phyloP scores from a whole-genome alignment of 2,797 vertebrate species.

The Pterois miles region DNA sequence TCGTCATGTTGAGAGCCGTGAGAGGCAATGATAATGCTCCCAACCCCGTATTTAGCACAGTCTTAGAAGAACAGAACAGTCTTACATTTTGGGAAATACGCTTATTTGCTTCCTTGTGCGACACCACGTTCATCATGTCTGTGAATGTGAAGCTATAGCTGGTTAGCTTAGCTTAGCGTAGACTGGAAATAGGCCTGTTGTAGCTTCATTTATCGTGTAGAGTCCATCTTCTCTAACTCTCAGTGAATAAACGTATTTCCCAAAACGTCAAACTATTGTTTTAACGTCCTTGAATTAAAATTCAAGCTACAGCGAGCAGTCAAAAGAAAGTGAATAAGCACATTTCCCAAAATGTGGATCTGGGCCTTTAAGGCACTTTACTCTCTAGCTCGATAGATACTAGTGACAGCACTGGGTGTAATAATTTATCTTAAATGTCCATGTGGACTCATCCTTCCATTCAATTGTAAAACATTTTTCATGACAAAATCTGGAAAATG shows the following conservation, averaged over 20 bases:
- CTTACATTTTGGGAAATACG: neutral
- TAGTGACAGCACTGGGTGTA: neutral
- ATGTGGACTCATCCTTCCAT: neutral
- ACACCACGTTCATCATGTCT: neutral
- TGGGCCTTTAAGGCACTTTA: neutral
- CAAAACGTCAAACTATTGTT: neutral
- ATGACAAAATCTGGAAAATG: neutral
- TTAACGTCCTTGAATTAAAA: neutral
- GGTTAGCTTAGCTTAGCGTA: neutral
- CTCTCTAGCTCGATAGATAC: neutral
- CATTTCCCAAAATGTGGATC: neutral
- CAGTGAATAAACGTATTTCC: neutral
- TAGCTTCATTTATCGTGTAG: neutral
- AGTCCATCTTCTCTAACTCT: neutral
- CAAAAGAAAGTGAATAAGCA: neutral
- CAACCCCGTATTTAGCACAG: no score
- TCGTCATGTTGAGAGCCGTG: no score
- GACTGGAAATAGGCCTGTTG: neutral
- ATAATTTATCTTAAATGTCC: neutral
- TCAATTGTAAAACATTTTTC: neutral
- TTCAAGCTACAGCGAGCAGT: neutral
- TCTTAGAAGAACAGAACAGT: neutral
- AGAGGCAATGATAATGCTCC: no score
- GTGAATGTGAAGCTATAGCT: neutral
- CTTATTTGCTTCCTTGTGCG: neutral